phyloP scores from a whole-genome alignment of 1,140 invertebrate genomes.

The Eciton burchellii region DNA sequence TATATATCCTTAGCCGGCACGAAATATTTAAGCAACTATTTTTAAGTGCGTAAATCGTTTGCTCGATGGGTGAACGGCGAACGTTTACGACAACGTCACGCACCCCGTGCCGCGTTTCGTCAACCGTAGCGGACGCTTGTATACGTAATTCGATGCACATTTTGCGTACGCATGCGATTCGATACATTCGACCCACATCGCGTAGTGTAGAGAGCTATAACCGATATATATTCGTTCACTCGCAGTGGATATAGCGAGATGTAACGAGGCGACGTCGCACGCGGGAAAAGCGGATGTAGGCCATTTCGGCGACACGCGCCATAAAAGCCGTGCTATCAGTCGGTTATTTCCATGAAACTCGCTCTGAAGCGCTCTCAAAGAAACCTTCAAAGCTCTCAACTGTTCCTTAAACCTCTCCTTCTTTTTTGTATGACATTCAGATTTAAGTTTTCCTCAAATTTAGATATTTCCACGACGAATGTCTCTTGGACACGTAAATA shows the following conservation, averaged over 20 bases:
- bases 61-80: conserved; percentile 40
- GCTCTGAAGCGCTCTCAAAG: too few relatives aligned
- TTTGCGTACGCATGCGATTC: conserved; percentile 57
- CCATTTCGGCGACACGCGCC: background rate
- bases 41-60: conserved; percentile 61
- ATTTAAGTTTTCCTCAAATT: too few relatives aligned
- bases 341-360: background rate
- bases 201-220: background rate
- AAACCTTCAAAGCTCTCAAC: too few relatives aligned
- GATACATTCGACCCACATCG: conserved; percentile 42
- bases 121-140: conserved; percentile 42
- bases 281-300: background rate
- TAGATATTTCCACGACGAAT: too few relatives aligned
- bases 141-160: conserved; percentile 51
- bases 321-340: background rate
- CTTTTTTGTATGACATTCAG: too few relatives aligned
- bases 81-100: conserved; percentile 71
- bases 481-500: too few relatives aligned
- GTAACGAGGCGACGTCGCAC: background rate
- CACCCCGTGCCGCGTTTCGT: conserved; percentile 61
- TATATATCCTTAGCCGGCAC: background rate
- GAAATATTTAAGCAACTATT: conserved; percentile 54
- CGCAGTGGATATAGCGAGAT: background rate
- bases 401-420: too few relatives aligned
- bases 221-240: conserved; percentile 12